Conservation (phyloP, 2,797 vertebrate species). For the Peromyscus nudipes region DNA sequence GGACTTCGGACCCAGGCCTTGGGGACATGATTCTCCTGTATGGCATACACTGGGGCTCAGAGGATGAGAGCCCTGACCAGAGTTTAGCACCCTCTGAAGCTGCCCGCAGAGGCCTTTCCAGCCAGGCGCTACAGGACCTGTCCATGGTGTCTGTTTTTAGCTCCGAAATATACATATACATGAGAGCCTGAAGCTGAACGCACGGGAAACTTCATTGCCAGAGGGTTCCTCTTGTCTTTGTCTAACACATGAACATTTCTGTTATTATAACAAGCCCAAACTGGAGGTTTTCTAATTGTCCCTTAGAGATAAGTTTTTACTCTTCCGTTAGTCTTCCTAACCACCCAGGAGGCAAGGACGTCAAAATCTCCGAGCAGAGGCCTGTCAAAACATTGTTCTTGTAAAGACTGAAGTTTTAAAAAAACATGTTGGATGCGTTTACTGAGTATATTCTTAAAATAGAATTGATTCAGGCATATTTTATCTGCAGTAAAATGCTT, state of each 20-base stretch:
- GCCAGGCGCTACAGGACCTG: not conserved
- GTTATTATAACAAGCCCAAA: slow-evolving; percentile 11
- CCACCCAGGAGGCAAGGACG: not conserved
- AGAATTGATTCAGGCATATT: not conserved
- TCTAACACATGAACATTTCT: not conserved
- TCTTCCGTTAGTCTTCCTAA: slow-evolving; percentile 39
- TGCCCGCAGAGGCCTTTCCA: not conserved
- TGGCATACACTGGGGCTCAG: too few relatives aligned
- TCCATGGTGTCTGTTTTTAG: not conserved
- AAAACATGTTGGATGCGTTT: slow-evolving; percentile 38
- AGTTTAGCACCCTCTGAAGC: not conserved
- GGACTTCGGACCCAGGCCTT: not conserved
- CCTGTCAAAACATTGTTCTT: slow-evolving; percentile 23
- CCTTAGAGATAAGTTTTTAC: not conserved
- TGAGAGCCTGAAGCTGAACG: not conserved
- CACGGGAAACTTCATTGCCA: not conserved
- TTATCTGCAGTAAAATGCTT: slow-evolving; percentile 44
- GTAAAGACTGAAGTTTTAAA: not conserved
- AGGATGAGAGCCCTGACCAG: not conserved
- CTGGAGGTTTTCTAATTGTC: not conserved
- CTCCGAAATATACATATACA: not conserved
- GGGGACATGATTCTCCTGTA: not conserved
- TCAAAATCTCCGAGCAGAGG: slow-evolving; percentile 46
- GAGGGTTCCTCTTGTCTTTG: not conserved
- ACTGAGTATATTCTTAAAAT: slow-evolving; percentile 30